phyloP scores from a whole-genome alignment of 2,888 invertebrate genomes.

The Phengaris alcon region DNA sequence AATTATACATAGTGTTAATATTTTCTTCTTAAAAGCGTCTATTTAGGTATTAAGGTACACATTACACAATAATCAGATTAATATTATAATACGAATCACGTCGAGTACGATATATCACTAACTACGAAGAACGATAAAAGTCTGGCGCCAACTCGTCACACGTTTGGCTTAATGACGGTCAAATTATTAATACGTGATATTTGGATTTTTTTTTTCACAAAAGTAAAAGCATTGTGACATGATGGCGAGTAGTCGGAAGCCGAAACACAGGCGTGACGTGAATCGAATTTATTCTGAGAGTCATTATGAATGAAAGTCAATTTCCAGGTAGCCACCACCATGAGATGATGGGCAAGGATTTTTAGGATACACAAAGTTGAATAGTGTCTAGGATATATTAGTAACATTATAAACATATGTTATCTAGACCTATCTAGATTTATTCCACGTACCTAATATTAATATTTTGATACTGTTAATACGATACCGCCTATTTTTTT shows the following conservation, averaged over 20 bases:
- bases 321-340: conserved; percentile 44
- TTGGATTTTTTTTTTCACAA: conserved; percentile 52
- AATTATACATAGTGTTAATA: no score
- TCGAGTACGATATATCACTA: conserved; percentile 35
- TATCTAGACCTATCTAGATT: no score
- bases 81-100: conserved; percentile 12
- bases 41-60: no score
- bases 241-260: conserved; percentile 64
- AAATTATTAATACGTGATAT: conserved; percentile 71
- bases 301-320: conserved; percentile 49
- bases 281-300: conserved; percentile 47
- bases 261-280: conserved; percentile 53
- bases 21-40: no score
- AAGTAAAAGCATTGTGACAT: conserved; percentile 66
- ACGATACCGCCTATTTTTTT: no score
- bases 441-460: no score
- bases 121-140: conserved; percentile 61
- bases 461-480: no score
- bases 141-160: conserved; percentile 72
- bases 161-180: conserved; percentile 68
- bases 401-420: no score
- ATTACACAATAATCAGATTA: no score
- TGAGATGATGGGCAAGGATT: background rate
- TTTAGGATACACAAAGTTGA: background rate
- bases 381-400: background rate